phyloP scores from a whole-genome alignment of 1,140 invertebrate genomes.

The Ladona fulva region DNA sequence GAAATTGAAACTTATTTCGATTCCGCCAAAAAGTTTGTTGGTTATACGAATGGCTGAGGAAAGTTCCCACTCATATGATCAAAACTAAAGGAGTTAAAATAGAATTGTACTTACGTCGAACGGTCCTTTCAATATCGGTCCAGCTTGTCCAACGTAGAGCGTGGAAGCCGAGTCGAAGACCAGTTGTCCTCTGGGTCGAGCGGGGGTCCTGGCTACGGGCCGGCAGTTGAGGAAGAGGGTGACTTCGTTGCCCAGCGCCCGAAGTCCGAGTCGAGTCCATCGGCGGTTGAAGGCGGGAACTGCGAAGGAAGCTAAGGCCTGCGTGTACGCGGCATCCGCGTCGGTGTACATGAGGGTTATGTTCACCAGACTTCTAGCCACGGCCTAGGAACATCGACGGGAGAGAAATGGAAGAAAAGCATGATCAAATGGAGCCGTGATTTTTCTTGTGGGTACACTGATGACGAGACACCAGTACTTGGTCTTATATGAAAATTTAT shows the following conservation, averaged over 20 bases:
- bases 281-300: slow-evolving; percentile 66
- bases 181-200: slow-evolving; percentile 61
- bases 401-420: no score
- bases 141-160: slow-evolving; percentile 84
- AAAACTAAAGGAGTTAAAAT: no score
- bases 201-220: slow-evolving; percentile 52
- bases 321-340: slow-evolving; percentile 50
- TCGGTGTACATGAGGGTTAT: slow-evolving; percentile 77
- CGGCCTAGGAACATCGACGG: no score
- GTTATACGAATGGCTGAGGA: no score
- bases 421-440: no score
- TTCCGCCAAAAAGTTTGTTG: no score
- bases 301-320: slow-evolving; percentile 68
- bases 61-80: no score
- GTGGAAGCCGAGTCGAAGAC: slow-evolving; percentile 84
- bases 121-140: slow-evolving; percentile 68
- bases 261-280: slow-evolving; percentile 64
- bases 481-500: no score
- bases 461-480: no score
- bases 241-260: slow-evolving; percentile 64
- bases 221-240: slow-evolving; percentile 75
- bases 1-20: no score
- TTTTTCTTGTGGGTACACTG: no score
- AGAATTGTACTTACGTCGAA: slow-evolving; percentile 83
- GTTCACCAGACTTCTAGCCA: slow-evolving; percentile 38